phyloP scores from a whole-genome alignment of 2,888 invertebrate genomes.

The Lathronympha strigana region DNA sequence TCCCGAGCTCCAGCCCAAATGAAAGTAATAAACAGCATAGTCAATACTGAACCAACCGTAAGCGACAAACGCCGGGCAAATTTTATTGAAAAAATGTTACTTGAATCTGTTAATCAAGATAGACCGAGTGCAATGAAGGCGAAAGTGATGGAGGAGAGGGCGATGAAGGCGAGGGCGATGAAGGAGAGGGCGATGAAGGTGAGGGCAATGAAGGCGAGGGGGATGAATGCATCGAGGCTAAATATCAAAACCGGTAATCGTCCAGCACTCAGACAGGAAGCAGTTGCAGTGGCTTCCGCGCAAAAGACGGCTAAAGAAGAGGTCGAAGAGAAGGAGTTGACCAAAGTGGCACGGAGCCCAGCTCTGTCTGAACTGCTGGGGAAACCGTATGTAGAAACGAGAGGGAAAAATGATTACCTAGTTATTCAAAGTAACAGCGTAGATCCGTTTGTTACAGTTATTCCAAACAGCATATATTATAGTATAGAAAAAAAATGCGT shows the following conservation, averaged over 20 bases:
- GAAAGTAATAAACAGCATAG: neutral
- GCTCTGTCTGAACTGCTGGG: slow-evolving; percentile 55
- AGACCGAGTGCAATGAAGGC: neutral
- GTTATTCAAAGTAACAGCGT: slow-evolving; percentile 54
- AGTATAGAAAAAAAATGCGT: slow-evolving; percentile 68
- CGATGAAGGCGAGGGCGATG: neutral
- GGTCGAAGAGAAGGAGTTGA: slow-evolving; percentile 50
- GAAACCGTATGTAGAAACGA: slow-evolving; percentile 57
- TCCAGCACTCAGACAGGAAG: neutral
- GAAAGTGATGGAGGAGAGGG: neutral
- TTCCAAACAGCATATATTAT: slow-evolving; percentile 70
- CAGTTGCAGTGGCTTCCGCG: neutral
- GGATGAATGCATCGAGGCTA: too few species aligned
- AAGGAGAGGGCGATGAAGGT: too few species aligned
- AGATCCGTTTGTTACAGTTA: slow-evolving; percentile 65
- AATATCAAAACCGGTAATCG: neutral
- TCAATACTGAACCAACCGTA: neutral
- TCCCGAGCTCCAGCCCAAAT: too few species aligned
- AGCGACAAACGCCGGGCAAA: slow-evolving; percentile 1
- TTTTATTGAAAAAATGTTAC: neutral
- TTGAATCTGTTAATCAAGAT: neutral
- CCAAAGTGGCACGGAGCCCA: slow-evolving; percentile 47
- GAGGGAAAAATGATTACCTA: slow-evolving; percentile 65
- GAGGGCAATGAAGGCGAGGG: neutral
- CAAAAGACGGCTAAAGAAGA: neutral